Evolutionary conservation across 2,113 vertebrate species (phyloP), one percentile per base, ranked within the genome.

Genomic region (Illadopsis cleaveri): DNA sequence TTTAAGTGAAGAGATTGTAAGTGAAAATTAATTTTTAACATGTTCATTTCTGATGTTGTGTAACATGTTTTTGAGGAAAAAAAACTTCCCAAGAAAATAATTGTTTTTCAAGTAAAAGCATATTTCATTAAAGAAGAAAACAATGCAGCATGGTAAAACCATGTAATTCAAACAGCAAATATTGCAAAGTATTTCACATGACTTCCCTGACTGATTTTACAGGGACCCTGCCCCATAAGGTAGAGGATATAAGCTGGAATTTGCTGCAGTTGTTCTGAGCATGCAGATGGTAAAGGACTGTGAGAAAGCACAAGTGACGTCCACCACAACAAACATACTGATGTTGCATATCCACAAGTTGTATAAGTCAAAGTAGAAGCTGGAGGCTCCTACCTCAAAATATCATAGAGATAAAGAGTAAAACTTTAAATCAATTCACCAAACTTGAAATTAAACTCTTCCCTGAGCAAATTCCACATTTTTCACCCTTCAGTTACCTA

Each of bases 1-100:
- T 96, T 82, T 93, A 97, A 97, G 94, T 93, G 93, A 93, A 96
- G 97, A 97, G 97, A 94, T 93, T 97, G 94, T 96, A 92, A 97
- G 92, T 95, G 95, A 98, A 93, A 98, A 98, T 97, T 94, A 91
- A 97, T 83, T 89, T 77, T 89, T 93, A 96, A 94, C 82, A 54
- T 78, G 66, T 85, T 96, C 91, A 86, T 80, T 96, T 93, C 88
- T 96, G 91, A 91, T 80, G 71, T 81, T 93, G 42, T 64, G 23
- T 64, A 68, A 31, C n/a, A 70, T 16, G 60, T 87, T 82, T 94
- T 87, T 31, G 50, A 60, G 58, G 24, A 11, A 1, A 51, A 45
- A 82, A 77, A 24, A 3, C 21, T 53, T 81, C 51, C 15, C 30
- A 31, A 51, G 11, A 47, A 82, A 70, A 71, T 42, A 72, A n/a